A percentile compares a stretch with the other conserved stretches of the same genome.
Conservation (phyloP, 2,797 vertebrate species). For the Sebastes hubbsi region DNA sequence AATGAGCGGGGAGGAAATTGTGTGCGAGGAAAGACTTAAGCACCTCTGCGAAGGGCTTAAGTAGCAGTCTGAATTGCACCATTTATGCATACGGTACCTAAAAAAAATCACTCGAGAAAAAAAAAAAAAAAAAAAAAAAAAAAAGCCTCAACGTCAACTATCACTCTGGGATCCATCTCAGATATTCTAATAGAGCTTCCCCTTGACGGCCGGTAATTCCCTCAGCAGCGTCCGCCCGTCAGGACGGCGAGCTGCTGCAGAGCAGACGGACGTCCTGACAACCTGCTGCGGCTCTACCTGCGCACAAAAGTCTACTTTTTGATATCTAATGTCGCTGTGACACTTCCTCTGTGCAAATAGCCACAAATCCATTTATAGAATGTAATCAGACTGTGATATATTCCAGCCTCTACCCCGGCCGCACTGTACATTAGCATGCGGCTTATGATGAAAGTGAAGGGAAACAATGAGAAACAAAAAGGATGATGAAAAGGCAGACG, state of each 20-base stretch:
- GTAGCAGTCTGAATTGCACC: constrained; percentile 66
- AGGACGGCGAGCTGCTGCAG: constrained; percentile 45
- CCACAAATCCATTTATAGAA: constrained; percentile 66
- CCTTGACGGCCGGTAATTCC: constrained; percentile 67
- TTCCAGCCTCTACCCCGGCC: constrained; percentile 18
- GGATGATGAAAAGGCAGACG: constrained; percentile 53
- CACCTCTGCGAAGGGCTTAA: constrained; percentile 65
- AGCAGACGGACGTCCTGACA: constrained; percentile 62
- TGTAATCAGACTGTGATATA: constrained; percentile 63
- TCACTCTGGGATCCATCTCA: constrained; percentile 67
- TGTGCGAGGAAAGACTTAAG: constrained; percentile 65
- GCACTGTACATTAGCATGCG: constrained; percentile 55
- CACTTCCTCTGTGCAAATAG: constrained; percentile 65
- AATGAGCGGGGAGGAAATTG: constrained; percentile 49
- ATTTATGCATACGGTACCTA: constrained; percentile 63
- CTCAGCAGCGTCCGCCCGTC: constrained; percentile 49
- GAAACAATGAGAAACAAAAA: constrained; percentile 60
- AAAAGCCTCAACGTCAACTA: constrained; percentile 50
- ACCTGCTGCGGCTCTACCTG: constrained; percentile 51
- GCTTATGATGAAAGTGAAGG: constrained; percentile 64
- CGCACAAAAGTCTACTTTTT: constrained; percentile 42
- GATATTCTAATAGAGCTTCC: constrained; percentile 66
- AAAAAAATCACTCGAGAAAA: constrained; percentile 4
- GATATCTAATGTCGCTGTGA: constrained; percentile 50
- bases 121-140: constrained; percentile 21